These are phyloP conservation scores for Microvelia longipes DNA, from an alignment of 1,140 invertebrate genomes.

Conservation along the genomic window DNA sequence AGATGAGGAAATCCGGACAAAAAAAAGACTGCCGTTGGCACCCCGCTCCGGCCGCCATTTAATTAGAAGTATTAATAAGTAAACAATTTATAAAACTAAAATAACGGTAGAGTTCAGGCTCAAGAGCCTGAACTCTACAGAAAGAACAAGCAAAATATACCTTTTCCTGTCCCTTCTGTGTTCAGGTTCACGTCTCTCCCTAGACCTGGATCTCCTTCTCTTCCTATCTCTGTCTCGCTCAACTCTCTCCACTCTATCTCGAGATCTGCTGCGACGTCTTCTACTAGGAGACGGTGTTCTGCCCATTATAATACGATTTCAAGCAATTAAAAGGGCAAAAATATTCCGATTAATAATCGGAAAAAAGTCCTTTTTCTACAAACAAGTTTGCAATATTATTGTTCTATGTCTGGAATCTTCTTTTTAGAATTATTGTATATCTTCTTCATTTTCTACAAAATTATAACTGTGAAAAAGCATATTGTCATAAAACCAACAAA, in stretches of 20 bases:
- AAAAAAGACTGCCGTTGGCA: too few relatives aligned
- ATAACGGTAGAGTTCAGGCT: not conserved
- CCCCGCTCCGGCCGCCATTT: too few relatives aligned
- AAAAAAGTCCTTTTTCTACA: too few relatives aligned
- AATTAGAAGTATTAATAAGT: too few relatives aligned
- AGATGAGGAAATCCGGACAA: not conserved
- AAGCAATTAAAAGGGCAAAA: too few relatives aligned
- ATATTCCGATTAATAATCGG: too few relatives aligned
- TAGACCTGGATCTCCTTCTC: not conserved
- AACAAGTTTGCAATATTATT: too few relatives aligned
- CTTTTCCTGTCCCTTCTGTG: not conserved
- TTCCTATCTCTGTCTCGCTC: slow-evolving; percentile 2
- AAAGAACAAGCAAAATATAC: not conserved
- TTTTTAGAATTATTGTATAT: too few relatives aligned
- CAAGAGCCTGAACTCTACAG: not conserved
- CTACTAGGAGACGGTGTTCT: not conserved
- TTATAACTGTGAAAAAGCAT: too few relatives aligned
- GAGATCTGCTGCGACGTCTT: not conserved
- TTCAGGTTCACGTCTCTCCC: not conserved
- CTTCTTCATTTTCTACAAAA: too few relatives aligned
- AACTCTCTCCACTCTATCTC: not conserved
- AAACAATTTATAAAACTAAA: not conserved
- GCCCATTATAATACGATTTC: slow-evolving; percentile 50
- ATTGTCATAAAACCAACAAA: too few relatives aligned
- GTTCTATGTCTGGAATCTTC: too few relatives aligned